Conservation (phyloP, 2,113 vertebrate genomes). For the Notothenia coriiceps region DNA sequence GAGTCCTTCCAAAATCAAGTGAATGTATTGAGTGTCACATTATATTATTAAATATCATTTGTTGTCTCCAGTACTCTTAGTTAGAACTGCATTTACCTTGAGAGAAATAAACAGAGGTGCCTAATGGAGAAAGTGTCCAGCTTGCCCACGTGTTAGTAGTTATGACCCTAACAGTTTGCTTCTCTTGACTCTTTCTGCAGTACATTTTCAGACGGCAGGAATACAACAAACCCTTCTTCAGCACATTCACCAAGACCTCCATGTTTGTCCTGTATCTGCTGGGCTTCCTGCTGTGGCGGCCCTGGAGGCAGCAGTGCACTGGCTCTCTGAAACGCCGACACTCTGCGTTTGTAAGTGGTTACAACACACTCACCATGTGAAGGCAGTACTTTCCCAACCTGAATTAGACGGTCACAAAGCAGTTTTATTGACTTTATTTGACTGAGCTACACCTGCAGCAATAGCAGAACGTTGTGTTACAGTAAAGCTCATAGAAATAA, state of each 20-base stretch:
- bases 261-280: constrained; percentile 97
- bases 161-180: not conserved
- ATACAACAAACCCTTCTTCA: constrained; percentile 98
- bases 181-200: constrained; percentile 77
- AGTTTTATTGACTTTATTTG: not conserved
- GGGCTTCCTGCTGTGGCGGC: constrained; percentile 97
- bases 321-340: constrained; percentile 87
- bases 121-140: not conserved
- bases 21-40: not conserved
- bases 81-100: not conserved
- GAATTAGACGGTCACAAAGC: not conserved
- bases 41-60: not conserved
- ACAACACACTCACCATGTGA: not conserved
- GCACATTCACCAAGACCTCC: constrained; percentile 97
- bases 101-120: not conserved
- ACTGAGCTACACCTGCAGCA: not conserved
- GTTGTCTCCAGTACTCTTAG: not conserved
- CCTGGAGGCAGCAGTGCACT: constrained; percentile 95
- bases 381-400: not conserved
- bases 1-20: not conserved
- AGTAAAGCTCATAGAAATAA: not conserved
- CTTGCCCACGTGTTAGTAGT: not conserved
- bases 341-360: constrained; percentile 89
- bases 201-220: constrained; percentile 93
- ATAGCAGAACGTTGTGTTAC: not conserved